Conservation (phyloP, 2,113 vertebrate genomes). For the Saimiri boliviensis region DNA sequence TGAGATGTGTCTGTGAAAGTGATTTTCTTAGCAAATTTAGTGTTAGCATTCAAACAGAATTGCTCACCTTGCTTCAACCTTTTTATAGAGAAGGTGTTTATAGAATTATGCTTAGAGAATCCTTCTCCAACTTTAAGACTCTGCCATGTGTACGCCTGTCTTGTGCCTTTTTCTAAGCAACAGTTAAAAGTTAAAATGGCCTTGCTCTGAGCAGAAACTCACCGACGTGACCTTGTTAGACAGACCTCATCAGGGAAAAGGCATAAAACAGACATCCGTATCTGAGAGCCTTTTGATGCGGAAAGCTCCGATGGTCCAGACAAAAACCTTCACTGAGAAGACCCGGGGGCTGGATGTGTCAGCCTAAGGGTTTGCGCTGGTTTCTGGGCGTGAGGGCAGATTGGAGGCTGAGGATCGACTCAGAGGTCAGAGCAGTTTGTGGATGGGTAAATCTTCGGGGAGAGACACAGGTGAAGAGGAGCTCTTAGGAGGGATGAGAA, state of each 20-base stretch:
- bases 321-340: background rate
- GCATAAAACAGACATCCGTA: background rate
- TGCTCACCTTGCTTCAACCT: no score
- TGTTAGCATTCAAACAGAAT: background rate
- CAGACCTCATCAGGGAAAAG: background rate
- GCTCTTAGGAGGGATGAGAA: background rate
- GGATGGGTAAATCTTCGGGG: background rate
- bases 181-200: background rate
- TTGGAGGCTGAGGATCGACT: background rate
- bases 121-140: background rate
- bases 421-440: background rate
- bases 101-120: background rate
- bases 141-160: background rate
- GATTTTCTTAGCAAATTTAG: background rate
- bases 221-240: background rate
- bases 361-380: background rate
- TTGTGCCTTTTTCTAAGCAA: background rate
- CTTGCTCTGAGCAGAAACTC: background rate
- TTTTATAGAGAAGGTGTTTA: no score
- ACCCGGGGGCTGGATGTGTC: background rate
- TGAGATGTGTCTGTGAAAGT: background rate
- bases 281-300: background rate
- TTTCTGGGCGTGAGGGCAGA: background rate
- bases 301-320: background rate
- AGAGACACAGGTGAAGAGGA: background rate